Evolutionary conservation across 1,140 invertebrate genomes (phyloP).

Genomic region (Heliconius nattereri): DNA sequence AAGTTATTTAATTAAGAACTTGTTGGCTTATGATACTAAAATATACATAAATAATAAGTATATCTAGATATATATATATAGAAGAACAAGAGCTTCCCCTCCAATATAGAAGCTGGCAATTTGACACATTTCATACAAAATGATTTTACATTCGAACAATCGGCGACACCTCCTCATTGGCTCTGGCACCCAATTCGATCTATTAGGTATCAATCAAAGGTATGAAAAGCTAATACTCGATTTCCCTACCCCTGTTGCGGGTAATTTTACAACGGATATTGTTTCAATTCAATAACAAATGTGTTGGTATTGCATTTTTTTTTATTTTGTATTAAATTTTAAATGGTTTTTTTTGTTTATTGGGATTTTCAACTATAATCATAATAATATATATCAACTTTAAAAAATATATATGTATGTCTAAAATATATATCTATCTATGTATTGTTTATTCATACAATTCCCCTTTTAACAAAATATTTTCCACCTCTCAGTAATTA

Average conservation of each 20-base stretch:
- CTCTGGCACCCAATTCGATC: conserved; percentile 4
- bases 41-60: too few species aligned
- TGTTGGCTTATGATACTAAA: too few species aligned
- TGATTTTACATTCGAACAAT: neutral
- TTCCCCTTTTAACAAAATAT: neutral
- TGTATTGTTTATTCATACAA: too few species aligned
- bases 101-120: neutral
- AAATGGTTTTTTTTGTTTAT: too few species aligned
- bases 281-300: conserved; percentile 43
- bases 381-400: too few species aligned
- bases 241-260: conserved; percentile 43
- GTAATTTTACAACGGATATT: conserved; percentile 56
- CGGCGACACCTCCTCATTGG: conserved; percentile 5
- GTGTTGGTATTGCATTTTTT: conserved; percentile 32
- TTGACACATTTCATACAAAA: conserved; percentile 9
- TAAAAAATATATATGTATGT: too few species aligned
- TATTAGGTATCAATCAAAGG: conserved; percentile 39
- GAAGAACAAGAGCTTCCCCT: neutral
- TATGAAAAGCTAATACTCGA: conserved; percentile 50
- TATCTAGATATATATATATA: neutral
- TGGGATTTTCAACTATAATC: too few species aligned
- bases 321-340: conserved; percentile 19
- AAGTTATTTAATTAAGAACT: too few species aligned
- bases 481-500: neutral
- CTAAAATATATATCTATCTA: too few species aligned